Evolutionary conservation across 2,888 invertebrate genomes (phyloP), one percentile per base, ranked within the genome.

Genomic region (Scotopteryx bipunctaria): DNA sequence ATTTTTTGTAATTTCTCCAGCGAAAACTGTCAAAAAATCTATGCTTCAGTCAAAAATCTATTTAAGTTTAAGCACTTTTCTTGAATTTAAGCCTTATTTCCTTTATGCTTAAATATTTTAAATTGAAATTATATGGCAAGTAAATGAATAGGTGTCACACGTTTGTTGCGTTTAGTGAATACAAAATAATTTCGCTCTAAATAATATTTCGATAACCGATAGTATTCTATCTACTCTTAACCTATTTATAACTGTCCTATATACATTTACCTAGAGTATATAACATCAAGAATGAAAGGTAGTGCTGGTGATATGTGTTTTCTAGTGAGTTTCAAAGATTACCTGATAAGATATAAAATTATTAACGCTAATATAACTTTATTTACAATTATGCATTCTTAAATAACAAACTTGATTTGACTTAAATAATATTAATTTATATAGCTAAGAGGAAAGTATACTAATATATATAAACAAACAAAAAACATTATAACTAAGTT

Each of bases 241-340:
- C 31, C 47, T 53, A 55, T 43, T 58, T 51, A 54, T 55, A 63
- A 62, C 63, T 62, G 38, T 62, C 64, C 46, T 76, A 75, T 78
- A 68, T 77, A 81, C 78, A 83, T 64, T 74, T 75, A 72, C 66
- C 73, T 46, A 57, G 21, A 78, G 77, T 77, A 74, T 76, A 67
- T 81, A 82, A 88, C 86, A 88, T 73, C 85, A 77, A 89, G 82
- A 87, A 81, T 86, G 82, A 85, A 77, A 83, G 76, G 78, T 74
- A 77, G 89, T 89, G 88, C 87, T 56, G 73, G 85, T 88, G 89
- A 90, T 90, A 90, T 90, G 88, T 86, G 78, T 82, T 69, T 63
- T 81, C 85, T 84, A 84, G 83, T 86, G 85, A 83, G 71, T 74
- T 55, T 42, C 14, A 61, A 61, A 66, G 64, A 66, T 72, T 66